Base-by-base conservation (phyloP, 1,140 invertebrate species). In the Anagrus nilaparvatae region DNA sequence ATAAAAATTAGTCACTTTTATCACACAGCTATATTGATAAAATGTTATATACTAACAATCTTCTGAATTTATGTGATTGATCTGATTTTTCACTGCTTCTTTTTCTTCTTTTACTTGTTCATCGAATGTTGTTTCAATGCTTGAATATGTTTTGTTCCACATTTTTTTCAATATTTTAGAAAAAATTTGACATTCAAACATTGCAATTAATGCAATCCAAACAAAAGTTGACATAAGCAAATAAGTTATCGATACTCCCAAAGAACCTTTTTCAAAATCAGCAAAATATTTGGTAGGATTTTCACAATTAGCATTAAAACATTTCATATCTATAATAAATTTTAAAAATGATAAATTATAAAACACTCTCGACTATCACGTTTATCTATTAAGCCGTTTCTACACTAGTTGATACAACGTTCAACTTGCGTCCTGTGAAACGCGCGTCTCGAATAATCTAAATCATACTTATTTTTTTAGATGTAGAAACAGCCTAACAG, bases 101-200 rank as follows among this genome's bases (percentile, higher is more conserved):
- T 62, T 64, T 31, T 66, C 63, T n/a, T 51, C 41, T 31, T 57
- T 55, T 2, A 67, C 65, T 51, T 62, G 52, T 14, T 65, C 65
- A 3, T 67, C 63, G 30, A 53, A 56, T 13, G 27, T 21, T n/a
- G 48, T 48, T 16, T 47, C 40, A 0, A 30, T 48, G 0, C 16
- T 38, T 23, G 30, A 51, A 3, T 46, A 17, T 7, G 50, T 50
- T 5, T 31, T 36, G 5, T 50, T 49, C 13, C 44, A 39, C 6
- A 54, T 46, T 33, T 48, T 59, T 0, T 10, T 14, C 0, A 53
- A 21, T 4, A 60, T 7, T 28, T 52, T 60, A 16, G 43, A 24
- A 21, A 62, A 46, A 6, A 62, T 1, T 33, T 55, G 53, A 14
- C 52, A 44, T 25, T 68, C 65, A 5, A 67, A 6, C 6, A 60